Conservation (phyloP, 2,113 vertebrate genomes). For the Ammodytes marinus region DNA sequence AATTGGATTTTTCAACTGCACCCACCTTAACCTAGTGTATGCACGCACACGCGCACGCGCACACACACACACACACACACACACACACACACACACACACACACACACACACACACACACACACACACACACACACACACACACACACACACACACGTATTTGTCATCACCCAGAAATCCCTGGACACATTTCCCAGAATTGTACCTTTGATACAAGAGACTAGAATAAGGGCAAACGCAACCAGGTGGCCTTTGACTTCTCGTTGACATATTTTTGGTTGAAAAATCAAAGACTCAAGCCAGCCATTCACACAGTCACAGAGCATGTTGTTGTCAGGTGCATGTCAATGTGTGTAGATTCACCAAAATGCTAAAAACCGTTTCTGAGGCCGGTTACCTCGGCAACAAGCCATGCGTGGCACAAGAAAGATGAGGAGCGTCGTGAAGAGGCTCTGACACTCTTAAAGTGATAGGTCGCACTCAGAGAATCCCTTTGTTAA, state of each 20-base stretch:
- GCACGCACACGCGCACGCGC: background rate
- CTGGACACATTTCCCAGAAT: background rate
- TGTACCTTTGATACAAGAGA: background rate
- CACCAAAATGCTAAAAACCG: slow-evolving; percentile 61
- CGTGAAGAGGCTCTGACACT: slow-evolving; percentile 64
- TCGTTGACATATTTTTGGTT: slow-evolving; percentile 24
- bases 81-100: too few relatives aligned
- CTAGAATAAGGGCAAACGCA: background rate
- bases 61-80: too few relatives aligned
- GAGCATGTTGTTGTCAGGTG: slow-evolving; percentile 54
- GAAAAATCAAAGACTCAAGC: slow-evolving; percentile 37
- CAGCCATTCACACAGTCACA: slow-evolving; percentile 2
- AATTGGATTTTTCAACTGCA: background rate
- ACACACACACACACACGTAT: too few relatives aligned
- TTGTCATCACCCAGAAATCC: background rate
- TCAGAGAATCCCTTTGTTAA: slow-evolving; percentile 44
- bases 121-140: too few relatives aligned
- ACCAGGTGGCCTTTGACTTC: slow-evolving; percentile 34
- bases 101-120: too few relatives aligned
- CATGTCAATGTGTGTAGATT: slow-evolving; percentile 66
- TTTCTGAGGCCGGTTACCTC: slow-evolving; percentile 77
- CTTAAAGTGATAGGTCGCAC: slow-evolving; percentile 70
- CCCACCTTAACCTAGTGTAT: background rate
- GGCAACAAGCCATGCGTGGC: slow-evolving; percentile 79
- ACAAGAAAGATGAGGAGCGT: slow-evolving; percentile 71